Conservation (phyloP, 2,888 invertebrate genomes). For the Notodonta ziczac region DNA sequence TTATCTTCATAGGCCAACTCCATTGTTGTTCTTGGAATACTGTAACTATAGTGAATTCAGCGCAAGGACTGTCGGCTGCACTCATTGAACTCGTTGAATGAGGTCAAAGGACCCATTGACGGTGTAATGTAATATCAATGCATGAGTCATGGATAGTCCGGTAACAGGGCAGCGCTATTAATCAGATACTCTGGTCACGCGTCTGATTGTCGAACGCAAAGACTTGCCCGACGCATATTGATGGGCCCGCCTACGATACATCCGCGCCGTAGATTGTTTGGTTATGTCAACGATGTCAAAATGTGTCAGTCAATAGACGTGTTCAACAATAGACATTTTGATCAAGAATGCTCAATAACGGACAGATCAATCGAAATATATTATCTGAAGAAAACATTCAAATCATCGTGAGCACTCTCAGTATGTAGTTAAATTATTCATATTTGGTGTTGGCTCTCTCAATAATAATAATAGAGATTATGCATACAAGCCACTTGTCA, state of each 20-base stretch:
- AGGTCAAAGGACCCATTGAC: constrained; percentile 78
- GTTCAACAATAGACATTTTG: constrained; percentile 40
- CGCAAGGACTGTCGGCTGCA: constrained; percentile 73
- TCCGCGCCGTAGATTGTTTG: constrained; percentile 56
- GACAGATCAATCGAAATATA: constrained; percentile 6
- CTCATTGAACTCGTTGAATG: constrained; percentile 70
- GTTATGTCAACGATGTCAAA: constrained; percentile 55
- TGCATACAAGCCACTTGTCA: constrained; percentile 1
- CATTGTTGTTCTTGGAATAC: constrained; percentile 70
- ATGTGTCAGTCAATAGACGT: constrained; percentile 46
- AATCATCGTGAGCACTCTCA: not conserved
- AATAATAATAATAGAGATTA: constrained; percentile 6
- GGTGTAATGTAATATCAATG: constrained; percentile 66
- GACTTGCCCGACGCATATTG: constrained; percentile 65
- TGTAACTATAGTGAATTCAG: constrained; percentile 65
- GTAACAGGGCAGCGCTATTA: constrained; percentile 61
- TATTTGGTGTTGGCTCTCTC: not conserved
- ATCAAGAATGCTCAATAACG: constrained; percentile 26
- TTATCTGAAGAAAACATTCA: constrained; percentile 7
- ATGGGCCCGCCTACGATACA: constrained; percentile 67
- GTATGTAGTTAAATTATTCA: not conserved
- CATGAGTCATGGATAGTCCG: constrained; percentile 76
- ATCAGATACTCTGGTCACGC: constrained; percentile 69
- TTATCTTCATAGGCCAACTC: constrained; percentile 45
- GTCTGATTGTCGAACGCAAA: constrained; percentile 61